phyloP scores from a whole-genome alignment of 1,140 invertebrate genomes.

The Yoshiicerus persimilis region DNA sequence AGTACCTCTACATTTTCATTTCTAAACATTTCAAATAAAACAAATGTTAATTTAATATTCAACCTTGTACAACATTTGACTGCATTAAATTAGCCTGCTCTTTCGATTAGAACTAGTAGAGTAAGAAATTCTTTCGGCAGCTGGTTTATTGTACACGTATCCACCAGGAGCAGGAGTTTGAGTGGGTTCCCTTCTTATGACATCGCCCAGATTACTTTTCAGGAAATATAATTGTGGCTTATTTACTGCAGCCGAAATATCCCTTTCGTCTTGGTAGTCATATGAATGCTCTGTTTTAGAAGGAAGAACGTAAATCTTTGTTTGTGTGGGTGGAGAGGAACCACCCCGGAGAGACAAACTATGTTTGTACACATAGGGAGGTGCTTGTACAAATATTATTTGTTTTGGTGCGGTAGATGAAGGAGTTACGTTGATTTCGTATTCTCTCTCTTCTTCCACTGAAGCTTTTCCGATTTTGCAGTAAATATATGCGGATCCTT shows the following conservation, averaged over 20 bases:
- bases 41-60: neutral
- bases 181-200: neutral
- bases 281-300: neutral
- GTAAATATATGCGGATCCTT: neutral
- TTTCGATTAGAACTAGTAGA: neutral
- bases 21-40: too few species aligned
- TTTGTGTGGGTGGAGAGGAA: neutral
- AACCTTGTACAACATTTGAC: too few species aligned
- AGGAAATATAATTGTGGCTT: constrained; percentile 12
- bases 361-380: neutral
- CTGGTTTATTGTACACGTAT: neutral
- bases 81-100: too few species aligned
- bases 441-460: neutral
- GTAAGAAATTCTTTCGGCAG: neutral
- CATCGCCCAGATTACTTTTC: neutral
- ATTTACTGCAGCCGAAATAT: neutral
- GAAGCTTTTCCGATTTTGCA: neutral
- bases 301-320: neutral
- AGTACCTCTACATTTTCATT: too few species aligned
- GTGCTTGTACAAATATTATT: neutral
- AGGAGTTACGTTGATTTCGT: neutral
- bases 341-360: neutral
- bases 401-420: neutral
- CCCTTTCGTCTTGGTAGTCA: neutral
- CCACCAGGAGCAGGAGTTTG: neutral